Evolutionary conservation across 2,888 invertebrate species (phyloP).

Genomic region (Pantelozetes paolii): DNA sequence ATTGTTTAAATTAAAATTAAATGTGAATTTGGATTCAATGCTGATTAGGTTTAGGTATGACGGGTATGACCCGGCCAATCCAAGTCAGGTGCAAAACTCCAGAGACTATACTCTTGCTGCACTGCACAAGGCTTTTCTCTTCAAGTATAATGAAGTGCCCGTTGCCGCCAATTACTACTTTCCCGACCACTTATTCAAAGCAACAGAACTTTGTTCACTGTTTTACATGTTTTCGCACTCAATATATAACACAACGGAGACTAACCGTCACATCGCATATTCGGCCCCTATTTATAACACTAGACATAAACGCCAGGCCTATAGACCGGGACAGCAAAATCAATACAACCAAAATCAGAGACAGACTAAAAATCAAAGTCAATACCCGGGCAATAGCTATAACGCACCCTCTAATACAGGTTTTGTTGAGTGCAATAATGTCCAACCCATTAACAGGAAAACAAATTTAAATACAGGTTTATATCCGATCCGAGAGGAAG

Average conservation of each 20-base stretch:
- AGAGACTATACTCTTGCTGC: neutral
- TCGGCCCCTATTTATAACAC: too few relatives aligned
- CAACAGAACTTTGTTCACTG: slow-evolving; percentile 46
- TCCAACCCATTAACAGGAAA: neutral
- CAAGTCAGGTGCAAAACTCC: neutral
- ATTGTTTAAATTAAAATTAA: too few relatives aligned
- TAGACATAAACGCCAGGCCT: slow-evolving; percentile 6
- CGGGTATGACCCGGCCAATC: neutral
- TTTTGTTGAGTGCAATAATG: neutral
- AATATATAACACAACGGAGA: slow-evolving; percentile 37
- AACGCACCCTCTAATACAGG: too few relatives aligned
- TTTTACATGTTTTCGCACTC: slow-evolving; percentile 47
- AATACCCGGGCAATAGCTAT: neutral
- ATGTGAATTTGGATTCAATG: too few relatives aligned
- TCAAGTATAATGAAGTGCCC: neutral
- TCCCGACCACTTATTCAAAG: slow-evolving; percentile 28
- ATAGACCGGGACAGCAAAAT: neutral
- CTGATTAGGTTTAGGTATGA: too few relatives aligned
- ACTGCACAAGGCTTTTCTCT: slow-evolving; percentile 20
- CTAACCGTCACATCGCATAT: too few relatives aligned
- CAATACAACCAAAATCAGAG: slow-evolving; percentile 6
- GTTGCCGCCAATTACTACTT: slow-evolving; percentile 13
- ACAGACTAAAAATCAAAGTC: neutral
- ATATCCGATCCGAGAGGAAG: slow-evolving; percentile 44
- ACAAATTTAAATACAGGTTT: neutral